A percentile compares a stretch with the other conserved stretches of the same genome.
These are phyloP conservation scores for Streblospio benedicti DNA, from an alignment of 1,140 invertebrate genomes.

Conservation along the genomic window DNA sequence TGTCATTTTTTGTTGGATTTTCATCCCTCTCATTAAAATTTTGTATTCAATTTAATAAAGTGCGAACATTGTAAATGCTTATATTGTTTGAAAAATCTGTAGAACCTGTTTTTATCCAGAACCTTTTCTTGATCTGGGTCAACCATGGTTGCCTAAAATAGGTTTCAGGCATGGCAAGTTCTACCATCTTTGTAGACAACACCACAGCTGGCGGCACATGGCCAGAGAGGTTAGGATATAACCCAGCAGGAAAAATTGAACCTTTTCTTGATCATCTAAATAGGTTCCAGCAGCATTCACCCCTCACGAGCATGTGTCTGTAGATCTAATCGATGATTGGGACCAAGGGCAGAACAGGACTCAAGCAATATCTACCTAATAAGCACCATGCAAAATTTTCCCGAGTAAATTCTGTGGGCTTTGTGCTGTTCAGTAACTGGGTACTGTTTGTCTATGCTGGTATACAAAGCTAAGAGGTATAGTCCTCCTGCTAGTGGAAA, in stretches of 20 bases:
- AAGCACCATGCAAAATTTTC: background rate
- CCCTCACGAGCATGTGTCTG: background rate
- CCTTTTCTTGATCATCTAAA: background rate
- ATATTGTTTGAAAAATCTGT: too few species aligned
- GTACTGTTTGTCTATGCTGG: conserved; percentile 12
- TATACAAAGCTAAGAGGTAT: too few species aligned
- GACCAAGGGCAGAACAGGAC: background rate
- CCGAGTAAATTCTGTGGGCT: background rate
- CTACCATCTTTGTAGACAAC: background rate
- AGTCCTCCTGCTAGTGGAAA: background rate
- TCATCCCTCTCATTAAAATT: too few species aligned
- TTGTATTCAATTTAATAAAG: too few species aligned
- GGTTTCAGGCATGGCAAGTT: background rate
- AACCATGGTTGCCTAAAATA: background rate
- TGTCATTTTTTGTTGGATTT: too few species aligned
- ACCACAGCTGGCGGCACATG: background rate
- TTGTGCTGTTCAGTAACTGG: background rate
- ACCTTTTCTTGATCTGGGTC: too few species aligned
- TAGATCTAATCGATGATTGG: background rate
- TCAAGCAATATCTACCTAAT: background rate
- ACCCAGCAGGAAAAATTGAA: background rate
- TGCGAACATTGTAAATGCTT: too few species aligned
- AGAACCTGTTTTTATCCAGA: too few species aligned
- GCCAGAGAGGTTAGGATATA: background rate
- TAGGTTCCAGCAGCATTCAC: background rate